Conservation (phyloP, 1,140 invertebrate species). For the Euura lappo region DNA sequence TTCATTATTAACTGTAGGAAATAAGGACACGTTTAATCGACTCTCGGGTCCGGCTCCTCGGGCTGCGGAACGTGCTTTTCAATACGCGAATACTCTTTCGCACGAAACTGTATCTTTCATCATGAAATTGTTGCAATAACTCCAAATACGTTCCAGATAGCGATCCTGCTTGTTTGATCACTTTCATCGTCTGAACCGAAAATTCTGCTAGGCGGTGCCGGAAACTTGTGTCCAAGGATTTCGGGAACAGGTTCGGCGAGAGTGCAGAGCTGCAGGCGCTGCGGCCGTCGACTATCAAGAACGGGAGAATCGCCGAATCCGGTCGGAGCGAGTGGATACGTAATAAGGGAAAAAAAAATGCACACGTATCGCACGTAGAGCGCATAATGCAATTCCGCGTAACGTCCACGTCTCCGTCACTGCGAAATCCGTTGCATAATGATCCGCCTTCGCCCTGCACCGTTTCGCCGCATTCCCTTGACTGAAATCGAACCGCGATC, state of each 20-base stretch:
- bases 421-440: neutral
- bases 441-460: neutral
- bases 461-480: constrained; percentile 4
- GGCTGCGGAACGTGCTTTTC: no score
- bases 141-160: no score
- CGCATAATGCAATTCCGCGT: constrained; percentile 1
- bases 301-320: constrained; percentile 4
- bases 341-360: neutral
- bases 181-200: no score
- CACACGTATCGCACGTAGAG: neutral
- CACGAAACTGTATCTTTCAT: no score
- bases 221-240: neutral
- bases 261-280: neutral
- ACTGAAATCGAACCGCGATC: neutral
- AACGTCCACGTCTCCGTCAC: neutral
- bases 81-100: no score
- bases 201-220: neutral
- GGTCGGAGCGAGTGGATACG: neutral
- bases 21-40: no score
- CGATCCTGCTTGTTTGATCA: no score
- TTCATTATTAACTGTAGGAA: no score
- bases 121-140: no score
- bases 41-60: no score
- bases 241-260: neutral
- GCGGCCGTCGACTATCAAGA: neutral